phyloP scores from a whole-genome alignment of 2,113 vertebrate genomes.

The Catharus fuscescens region DNA sequence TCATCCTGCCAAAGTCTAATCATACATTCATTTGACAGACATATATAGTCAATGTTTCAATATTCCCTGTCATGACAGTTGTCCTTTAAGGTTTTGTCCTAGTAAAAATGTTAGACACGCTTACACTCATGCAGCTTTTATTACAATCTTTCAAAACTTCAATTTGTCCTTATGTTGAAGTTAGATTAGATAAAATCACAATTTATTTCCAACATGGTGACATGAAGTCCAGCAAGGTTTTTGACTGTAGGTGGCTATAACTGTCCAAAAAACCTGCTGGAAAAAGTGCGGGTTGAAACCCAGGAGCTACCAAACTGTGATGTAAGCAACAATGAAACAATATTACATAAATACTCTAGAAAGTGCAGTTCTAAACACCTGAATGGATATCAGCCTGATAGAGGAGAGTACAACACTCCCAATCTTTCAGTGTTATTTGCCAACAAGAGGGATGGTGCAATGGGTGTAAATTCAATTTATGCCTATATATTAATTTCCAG shows the following conservation, averaged over 20 bases:
- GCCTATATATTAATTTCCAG: not conserved
- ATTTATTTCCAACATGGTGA: slow-evolving; percentile 50
- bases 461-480: not conserved
- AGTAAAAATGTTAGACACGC: slow-evolving; percentile 61
- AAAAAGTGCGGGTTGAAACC: not conserved
- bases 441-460: not conserved
- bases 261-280: not conserved
- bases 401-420: not conserved
- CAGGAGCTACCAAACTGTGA: not conserved
- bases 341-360: not conserved
- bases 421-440: not conserved
- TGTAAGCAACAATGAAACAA: not conserved
- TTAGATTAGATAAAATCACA: slow-evolving; percentile 70
- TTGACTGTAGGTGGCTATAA: not conserved
- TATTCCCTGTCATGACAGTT: not conserved
- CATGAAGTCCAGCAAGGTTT: not conserved
- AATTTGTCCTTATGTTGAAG: slow-evolving; percentile 39
- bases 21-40: not conserved
- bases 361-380: not conserved
- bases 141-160: slow-evolving; percentile 53
- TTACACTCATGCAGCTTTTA: slow-evolving; percentile 32
- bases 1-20: not conserved
- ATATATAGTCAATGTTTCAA: not conserved
- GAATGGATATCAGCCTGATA: not conserved
- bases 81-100: slow-evolving; percentile 68